phyloP scores from a whole-genome alignment of 2,113 vertebrate species.

The Dermatemys mawii region DNA sequence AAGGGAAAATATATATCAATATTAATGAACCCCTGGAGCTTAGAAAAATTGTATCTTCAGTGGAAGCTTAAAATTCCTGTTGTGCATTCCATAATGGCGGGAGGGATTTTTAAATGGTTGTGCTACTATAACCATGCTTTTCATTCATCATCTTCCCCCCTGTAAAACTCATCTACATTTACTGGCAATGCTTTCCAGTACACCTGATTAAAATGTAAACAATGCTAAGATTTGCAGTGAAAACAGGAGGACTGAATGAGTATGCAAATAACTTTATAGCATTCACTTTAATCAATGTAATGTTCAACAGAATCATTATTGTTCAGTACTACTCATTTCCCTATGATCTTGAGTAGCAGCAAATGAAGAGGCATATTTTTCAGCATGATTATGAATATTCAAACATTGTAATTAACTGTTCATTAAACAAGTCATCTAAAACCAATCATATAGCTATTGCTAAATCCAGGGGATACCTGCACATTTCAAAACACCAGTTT shows the following conservation, averaged over 20 bases:
- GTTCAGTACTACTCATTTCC: slow-evolving; percentile 22
- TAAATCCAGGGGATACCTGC: background rate
- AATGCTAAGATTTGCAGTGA: background rate
- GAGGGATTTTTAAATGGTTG: slow-evolving; percentile 24
- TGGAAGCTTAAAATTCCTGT: slow-evolving; percentile 28
- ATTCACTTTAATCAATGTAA: background rate
- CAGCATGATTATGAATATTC: slow-evolving; percentile 34
- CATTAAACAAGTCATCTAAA: slow-evolving; percentile 52
- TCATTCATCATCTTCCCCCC: slow-evolving; percentile 13
- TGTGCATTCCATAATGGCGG: slow-evolving; percentile 23
- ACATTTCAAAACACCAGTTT: slow-evolving; percentile 17
- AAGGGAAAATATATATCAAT: slow-evolving; percentile 12
- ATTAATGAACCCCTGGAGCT: slow-evolving; percentile 52
- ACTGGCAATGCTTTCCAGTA: background rate
- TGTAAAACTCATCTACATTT: slow-evolving; percentile 10
- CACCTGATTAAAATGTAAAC: slow-evolving; percentile 41
- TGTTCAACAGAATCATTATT: slow-evolving; percentile 11
- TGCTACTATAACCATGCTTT: background rate
- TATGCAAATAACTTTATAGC: slow-evolving; percentile 16
- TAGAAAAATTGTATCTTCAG: slow-evolving; percentile 51
- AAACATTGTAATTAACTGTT: slow-evolving; percentile 37
- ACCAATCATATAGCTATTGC: slow-evolving; percentile 38
- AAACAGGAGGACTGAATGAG: slow-evolving; percentile 6
- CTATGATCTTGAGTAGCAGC: slow-evolving; percentile 11
- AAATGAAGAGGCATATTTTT: slow-evolving; percentile 44